These are phyloP conservation scores for Eulemur macaco DNA, from an alignment of 2,113 vertebrate species.

Conservation along the genomic window DNA sequence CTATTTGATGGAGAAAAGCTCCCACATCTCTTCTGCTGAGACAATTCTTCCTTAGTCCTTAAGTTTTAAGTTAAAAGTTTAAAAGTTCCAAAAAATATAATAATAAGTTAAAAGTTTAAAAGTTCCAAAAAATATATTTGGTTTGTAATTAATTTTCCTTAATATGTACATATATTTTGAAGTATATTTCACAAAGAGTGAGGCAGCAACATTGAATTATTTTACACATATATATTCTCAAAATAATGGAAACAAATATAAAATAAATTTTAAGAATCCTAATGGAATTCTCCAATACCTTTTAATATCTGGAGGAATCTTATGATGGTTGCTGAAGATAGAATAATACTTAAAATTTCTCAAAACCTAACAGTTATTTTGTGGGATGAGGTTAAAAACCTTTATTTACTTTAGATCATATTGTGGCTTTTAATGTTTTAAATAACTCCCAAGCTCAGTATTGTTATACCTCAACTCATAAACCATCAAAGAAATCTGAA, in stretches of 20 bases:
- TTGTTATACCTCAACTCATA: not conserved
- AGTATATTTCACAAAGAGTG: not conserved
- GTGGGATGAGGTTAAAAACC: constrained; percentile 31
- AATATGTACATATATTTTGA: not conserved
- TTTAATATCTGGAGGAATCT: not conserved
- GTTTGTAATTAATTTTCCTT: not conserved
- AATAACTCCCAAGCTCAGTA: not conserved
- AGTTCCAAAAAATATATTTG: not conserved
- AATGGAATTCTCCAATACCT: not conserved
- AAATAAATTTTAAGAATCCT: not conserved
- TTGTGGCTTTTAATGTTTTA: constrained; percentile 48
- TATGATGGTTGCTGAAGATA: not conserved
- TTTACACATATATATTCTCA: not conserved
- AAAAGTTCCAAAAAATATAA: not conserved
- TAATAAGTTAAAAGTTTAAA: not conserved
- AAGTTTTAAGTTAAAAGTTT: not conserved
- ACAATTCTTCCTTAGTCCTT: not conserved
- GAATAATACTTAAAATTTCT: not conserved
- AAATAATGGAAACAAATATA: not conserved
- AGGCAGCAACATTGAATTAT: not conserved
- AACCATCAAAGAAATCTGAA: not conserved
- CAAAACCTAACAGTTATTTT: not conserved
- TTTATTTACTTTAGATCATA: constrained; percentile 31
- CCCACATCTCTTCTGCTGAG: not conserved
- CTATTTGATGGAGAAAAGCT: not conserved